These are phyloP conservation scores for Dioctria linearis DNA, from an alignment of 2,888 invertebrate species.

Conservation along the genomic window DNA sequence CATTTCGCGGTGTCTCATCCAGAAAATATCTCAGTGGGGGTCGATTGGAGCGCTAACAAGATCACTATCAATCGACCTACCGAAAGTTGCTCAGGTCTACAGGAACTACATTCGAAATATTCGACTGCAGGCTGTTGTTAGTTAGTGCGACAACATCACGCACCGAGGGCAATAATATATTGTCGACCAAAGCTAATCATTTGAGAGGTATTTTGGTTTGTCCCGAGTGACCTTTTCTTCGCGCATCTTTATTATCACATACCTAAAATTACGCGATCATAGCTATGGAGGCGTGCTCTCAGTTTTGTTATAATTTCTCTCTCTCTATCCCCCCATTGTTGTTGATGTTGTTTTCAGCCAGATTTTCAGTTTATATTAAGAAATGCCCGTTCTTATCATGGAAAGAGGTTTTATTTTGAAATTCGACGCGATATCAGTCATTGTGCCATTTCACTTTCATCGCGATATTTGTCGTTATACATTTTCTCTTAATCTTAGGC, in stretches of 20 bases:
- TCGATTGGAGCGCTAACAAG: slow-evolving; percentile 15
- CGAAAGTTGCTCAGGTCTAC: too few relatives aligned
- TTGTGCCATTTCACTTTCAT: slow-evolving; percentile 28
- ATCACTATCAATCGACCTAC: background rate
- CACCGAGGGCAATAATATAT: too few relatives aligned
- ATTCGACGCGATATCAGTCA: slow-evolving; percentile 25
- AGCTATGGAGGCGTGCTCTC: too few relatives aligned
- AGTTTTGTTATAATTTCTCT: background rate
- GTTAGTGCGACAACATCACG: too few relatives aligned
- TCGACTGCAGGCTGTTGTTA: too few relatives aligned
- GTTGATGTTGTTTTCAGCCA: too few relatives aligned
- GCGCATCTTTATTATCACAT: too few relatives aligned
- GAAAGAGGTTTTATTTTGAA: slow-evolving; percentile 20
- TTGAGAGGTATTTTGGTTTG: too few relatives aligned
- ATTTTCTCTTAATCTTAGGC: background rate
- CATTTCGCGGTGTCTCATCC: background rate
- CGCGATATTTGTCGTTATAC: background rate
- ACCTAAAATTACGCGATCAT: too few relatives aligned
- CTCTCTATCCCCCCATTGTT: background rate
- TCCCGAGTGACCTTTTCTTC: too few relatives aligned
- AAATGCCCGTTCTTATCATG: background rate
- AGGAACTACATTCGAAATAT: too few relatives aligned
- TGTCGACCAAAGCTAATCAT: too few relatives aligned
- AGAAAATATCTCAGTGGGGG: slow-evolving; percentile 28
- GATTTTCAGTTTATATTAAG: slow-evolving; percentile 19